Conservation (phyloP, 2,888 invertebrate species). For the Drosophila putrida region DNA sequence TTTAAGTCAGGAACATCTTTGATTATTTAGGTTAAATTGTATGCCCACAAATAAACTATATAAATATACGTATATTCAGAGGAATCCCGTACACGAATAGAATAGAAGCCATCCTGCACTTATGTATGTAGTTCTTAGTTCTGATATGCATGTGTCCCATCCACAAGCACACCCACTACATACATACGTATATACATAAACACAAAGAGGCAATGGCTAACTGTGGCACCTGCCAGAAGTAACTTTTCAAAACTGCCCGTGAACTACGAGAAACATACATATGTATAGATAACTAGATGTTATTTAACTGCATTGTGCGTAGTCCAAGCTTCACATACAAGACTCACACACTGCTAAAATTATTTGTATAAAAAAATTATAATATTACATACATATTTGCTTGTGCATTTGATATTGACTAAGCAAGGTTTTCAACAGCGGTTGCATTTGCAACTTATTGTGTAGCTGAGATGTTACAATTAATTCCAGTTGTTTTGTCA, state of each 20-base stretch:
- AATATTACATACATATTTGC: constrained; percentile 59
- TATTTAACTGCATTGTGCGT: constrained; percentile 26
- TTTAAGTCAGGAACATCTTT: constrained; percentile 60
- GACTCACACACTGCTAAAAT: constrained; percentile 9
- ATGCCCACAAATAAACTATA: constrained; percentile 48
- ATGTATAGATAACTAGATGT: constrained; percentile 10
- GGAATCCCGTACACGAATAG: constrained; percentile 29
- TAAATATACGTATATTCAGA: constrained; percentile 9
- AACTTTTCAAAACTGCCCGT: constrained; percentile 51
- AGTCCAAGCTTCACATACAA: constrained; percentile 19
- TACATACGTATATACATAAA: constrained; percentile 26
- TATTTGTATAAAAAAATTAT: not conserved
- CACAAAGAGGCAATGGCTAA: not conserved
- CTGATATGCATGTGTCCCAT: constrained; percentile 63
- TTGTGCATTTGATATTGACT: constrained; percentile 37
- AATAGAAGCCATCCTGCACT: constrained; percentile 64
- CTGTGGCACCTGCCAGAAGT: constrained; percentile 38
- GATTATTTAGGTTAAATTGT: constrained; percentile 53
- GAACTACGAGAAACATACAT: constrained; percentile 31
- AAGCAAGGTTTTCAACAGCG: constrained; percentile 31
- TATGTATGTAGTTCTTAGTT: constrained; percentile 56
- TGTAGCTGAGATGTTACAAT: constrained; percentile 61
- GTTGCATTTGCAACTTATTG: constrained; percentile 66
- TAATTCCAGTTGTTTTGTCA: constrained; percentile 40
- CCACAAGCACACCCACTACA: constrained; percentile 16